Evolutionary conservation across 2,113 vertebrate genomes (phyloP), one percentile per base, ranked within the genome.

Genomic region (Pelusios castaneus): DNA sequence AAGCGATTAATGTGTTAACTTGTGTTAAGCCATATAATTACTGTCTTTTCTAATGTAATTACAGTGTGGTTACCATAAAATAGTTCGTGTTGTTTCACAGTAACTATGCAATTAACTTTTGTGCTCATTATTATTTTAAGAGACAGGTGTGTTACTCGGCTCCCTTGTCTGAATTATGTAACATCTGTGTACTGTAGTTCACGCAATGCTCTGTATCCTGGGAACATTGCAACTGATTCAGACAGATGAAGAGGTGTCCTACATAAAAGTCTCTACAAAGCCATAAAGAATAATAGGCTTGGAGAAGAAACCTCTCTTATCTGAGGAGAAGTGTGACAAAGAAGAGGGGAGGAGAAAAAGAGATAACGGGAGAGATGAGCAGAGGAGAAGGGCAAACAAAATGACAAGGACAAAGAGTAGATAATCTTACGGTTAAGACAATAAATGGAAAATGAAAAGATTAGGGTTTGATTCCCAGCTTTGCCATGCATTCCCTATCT

Each of bases 91-190:
- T 89, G 25, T 38, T 88, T 90, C 85, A 76, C 85, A 75, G 89
- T 84, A 92, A 58, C 84, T 63, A 31, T 63, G 56, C 93, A 93
- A 97, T 97, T 96, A 95, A 91, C 31, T 90, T 89, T 34, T 89
- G 47, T 85, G 81, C 82, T 27, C 52, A 49, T 31, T 92, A 79
- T 90, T 96, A 58, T 94, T 96, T 95, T 91, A 94, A 54, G 80
- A 43, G 85, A 89, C 21, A 70, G 78, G 80, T 89, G 67, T 92
- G 90, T 85, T 43, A 80, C 88, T 92, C 89, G 83, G 2, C 75
- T 90, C 21, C 45, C 29, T 38, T 41, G 24, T 58, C 67, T 51
- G 89, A 73, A 56, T 96, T 97, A 90, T 47, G 87, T 94, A 97
- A 95, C 45, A 67, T 52, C 82, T 45, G 76, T 92, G 83, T 89